These are phyloP conservation scores for Setipinna tenuifilis DNA, from an alignment of 2,797 vertebrate genomes.

Conservation along the genomic window DNA sequence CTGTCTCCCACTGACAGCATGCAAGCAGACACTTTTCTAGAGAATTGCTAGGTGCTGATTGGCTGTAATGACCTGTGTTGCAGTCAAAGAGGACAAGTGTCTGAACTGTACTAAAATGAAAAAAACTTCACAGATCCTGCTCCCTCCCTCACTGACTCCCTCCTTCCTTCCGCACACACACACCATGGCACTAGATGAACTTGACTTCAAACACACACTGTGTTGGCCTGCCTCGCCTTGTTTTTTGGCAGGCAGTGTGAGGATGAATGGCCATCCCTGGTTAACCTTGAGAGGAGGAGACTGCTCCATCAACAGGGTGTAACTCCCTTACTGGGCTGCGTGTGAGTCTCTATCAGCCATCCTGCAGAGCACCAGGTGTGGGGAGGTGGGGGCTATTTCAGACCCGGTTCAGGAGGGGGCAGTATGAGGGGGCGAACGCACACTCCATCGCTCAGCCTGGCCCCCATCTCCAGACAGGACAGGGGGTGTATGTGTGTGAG, in stretches of 20 bases:
- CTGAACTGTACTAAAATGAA: not conserved
- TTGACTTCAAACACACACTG: not conserved
- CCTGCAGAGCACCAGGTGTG: not conserved
- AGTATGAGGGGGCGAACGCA: not conserved
- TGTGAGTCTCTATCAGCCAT: not conserved
- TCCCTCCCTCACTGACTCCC: not conserved
- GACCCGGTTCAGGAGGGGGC: not conserved
- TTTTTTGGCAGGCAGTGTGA: slow-evolving; percentile 10
- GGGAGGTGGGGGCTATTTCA: not conserved
- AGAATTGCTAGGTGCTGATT: slow-evolving; percentile 21
- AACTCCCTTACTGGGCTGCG: not conserved
- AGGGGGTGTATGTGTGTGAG: not conserved
- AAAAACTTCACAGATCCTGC: not conserved
- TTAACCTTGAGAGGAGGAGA: slow-evolving; percentile 8
- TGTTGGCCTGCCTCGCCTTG: not conserved
- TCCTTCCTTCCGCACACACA: not conserved
- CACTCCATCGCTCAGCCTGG: slow-evolving; percentile 3
- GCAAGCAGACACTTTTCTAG: not conserved
- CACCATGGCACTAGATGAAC: slow-evolving; percentile 17
- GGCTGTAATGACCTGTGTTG: slow-evolving; percentile 18
- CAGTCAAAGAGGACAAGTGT: not conserved
- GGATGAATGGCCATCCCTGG: slow-evolving; percentile 19
- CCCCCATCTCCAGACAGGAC: not conserved
- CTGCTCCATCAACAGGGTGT: not conserved
- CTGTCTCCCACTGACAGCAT: not conserved